Base-by-base conservation (phyloP, 2,888 invertebrate species). In the Drosophila mayaguana region DNA sequence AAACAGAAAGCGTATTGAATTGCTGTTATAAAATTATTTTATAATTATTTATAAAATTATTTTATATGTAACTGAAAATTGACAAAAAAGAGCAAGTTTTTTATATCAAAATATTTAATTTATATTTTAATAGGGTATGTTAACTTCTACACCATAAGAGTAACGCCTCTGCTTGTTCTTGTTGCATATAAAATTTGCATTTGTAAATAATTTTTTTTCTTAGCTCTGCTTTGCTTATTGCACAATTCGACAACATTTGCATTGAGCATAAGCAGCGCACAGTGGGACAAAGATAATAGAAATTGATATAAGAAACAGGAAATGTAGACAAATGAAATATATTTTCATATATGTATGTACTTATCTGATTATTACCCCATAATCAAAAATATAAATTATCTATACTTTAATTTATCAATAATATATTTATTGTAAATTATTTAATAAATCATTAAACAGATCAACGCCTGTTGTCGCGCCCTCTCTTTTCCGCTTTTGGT, bases 191-290 rank as follows among this genome's bases (percentile, higher is more conserved):
- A 72, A 77, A 88, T 83, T 86, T 83, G 75, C 86, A 83, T 88
- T 86, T 78, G 66, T 63, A 64, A 77, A 70, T 72, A 65, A 77
- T 73, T 12, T 12, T 48, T 50, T 32, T 80, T 74, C 68, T 63
- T 74, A 80, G n/a, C 64, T 77, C 63, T 8, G 20, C 14, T 72
- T 66, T 56, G 78, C 75, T 74, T 56, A 82, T 88, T 88, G 84
- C 86, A 72, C 89, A 84, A 84, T 83, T 71, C 70, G 54, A 80
- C 73, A 75, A 74, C 69, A 75, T 80, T 78, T 75, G 71, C 78
- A 72, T 68, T 59, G 70, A 70, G 65, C 80, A 77, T 68, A 63
- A 67, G 76, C 67, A 70, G 61, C 43, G 73, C 43, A 54, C 34
- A 20, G 40, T 85, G 83, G 9, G 18, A 20, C 62, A 55, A 68